Conservation (phyloP, 2,888 invertebrate species). For the Rhynchonema sp. region DNA sequence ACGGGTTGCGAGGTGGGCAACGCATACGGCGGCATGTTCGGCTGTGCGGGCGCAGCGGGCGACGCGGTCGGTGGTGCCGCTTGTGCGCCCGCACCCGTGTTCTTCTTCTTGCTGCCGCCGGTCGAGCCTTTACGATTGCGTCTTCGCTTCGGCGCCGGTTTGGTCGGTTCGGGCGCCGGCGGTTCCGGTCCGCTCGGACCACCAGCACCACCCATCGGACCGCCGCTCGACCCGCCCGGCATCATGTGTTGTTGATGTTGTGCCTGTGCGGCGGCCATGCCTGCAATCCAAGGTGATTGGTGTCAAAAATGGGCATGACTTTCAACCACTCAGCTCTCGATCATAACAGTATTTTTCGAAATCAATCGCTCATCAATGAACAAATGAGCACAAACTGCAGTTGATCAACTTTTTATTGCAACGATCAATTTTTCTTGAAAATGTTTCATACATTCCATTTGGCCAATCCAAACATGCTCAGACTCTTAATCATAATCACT, state of each 20-base stretch:
- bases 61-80: not conserved
- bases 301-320: too few relatives aligned
- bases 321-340: too few relatives aligned
- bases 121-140: constrained; percentile 2
- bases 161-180: not conserved
- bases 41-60: not conserved
- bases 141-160: not conserved
- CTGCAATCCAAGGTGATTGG: not conserved
- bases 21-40: not conserved
- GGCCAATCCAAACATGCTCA: too few relatives aligned
- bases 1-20: not conserved
- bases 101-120: constrained; percentile 4
- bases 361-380: too few relatives aligned
- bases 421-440: too few relatives aligned
- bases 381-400: too few relatives aligned
- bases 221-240: not conserved
- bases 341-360: too few relatives aligned
- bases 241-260: not conserved
- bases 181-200: not conserved
- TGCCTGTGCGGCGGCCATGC: not conserved
- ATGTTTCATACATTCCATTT: too few relatives aligned
- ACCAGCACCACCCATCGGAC: not conserved
- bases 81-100: not conserved
- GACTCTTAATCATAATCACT: too few relatives aligned
- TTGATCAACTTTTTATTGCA: too few relatives aligned